Base-by-base conservation (phyloP, 2,113 vertebrate genomes). In the Corythaeola cristata region DNA sequence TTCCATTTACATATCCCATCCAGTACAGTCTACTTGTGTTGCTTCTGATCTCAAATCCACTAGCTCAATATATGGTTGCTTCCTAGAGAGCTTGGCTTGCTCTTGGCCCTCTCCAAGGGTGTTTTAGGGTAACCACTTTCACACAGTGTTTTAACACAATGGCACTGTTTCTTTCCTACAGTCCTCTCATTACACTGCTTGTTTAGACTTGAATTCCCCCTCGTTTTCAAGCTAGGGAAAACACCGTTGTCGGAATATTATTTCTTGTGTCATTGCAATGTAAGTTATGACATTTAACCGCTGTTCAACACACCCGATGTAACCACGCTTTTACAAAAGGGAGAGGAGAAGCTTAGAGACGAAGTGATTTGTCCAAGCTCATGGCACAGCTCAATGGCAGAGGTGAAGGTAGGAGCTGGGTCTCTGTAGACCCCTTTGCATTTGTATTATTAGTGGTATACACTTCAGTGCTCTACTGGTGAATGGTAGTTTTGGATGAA, bases 381-480 rank as follows among this genome's bases (percentile, higher is more conserved):
- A 28, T 9, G 30, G 55, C 15, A 66, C 13, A 83, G 22, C 27
- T 66, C 47, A 20, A 52, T 73, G 66, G 23, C 35, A 56, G 12
- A 49, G 32, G 30, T 16, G 18, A 60, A 67, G 35, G 45, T 37
- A 37, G 52, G 20, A 72, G 19, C 8, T 0, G 2, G 7, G 37
- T 69, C 20, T 45, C 62, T 59, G 33, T 30, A 69, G 47, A 58
- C 19, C 14, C 11, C 15, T 77, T 64, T 52, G 12, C 56, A 27
- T 27, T 86, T 37, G 30, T 49, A 14, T 60, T 66, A 35, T 60
- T 66, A 41, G 33, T 12, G 24, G 21, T 35, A 15, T 62, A 39
- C 6, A 8, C 6, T 39, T 20, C 2, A n/a, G 50, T 32, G 35
- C 33, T 69, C 0, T 15, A 4, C 15, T 33, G 58, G 17, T 1